Evolutionary conservation across 2,888 invertebrate genomes (phyloP), one percentile per base, ranked within the genome.

Genomic region (Metalampra italica): DNA sequence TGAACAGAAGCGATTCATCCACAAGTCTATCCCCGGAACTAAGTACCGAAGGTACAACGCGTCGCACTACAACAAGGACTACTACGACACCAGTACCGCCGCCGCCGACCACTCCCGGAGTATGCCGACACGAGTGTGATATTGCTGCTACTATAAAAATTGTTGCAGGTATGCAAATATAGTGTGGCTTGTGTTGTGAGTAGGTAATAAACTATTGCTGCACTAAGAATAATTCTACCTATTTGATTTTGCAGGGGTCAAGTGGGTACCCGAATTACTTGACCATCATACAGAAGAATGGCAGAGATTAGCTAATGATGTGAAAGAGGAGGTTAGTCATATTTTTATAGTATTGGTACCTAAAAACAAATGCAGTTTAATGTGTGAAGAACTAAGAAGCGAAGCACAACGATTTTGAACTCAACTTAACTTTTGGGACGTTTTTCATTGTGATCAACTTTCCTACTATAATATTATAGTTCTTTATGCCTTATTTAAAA

Each of bases 211-310:
- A 30, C 11, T 32, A 2, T 32, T 32, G 2, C 11, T 32, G 11
- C 8, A 32, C 8, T 37, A 8, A 37, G 12, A 22, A n/a, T 37
- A 3, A 37, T 37, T 37, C 37, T 11, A 32, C 8, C 11, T 37
- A 3, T 12, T 13, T 39, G 5, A 14, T n/a, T 53, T 71, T 76
- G 37, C 62, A 90, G 90, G 94, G 32, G 94, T 93, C 0, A 91
- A 92, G 68, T 97, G 97, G 97, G 92, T 94, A 41, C 96, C 96
- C 0, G 97, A 97, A 75, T 84, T 96, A 34, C 84, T 96, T 43
- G 96, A 97, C 78, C 93, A 95, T 62, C 95, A 97, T 71, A 97
- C 97, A 0, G 91, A 92, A 50, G 97, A 97, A 79, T 97, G 95
- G 94, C 95, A 96, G 74, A 91, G 92, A 54, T 86, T 97, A 34